Evolutionary conservation across 92 coral and sea anemone species (phyloP).

Genomic region (Porites divaricata): DNA sequence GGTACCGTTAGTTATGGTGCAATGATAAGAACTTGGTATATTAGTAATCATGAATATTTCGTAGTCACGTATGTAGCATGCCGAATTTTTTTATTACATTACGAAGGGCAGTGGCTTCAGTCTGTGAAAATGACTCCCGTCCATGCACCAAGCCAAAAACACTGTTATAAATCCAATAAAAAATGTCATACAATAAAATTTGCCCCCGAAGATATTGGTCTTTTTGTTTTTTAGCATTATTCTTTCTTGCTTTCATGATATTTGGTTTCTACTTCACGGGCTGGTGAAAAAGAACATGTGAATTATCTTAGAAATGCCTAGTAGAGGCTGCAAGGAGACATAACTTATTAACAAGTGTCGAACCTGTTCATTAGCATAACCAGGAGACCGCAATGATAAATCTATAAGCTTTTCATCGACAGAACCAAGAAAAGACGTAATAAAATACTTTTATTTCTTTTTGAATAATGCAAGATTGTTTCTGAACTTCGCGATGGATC

Average conservation of each 20-base stretch:
- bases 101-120: constrained; percentile 16
- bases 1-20: no score
- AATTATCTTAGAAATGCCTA: constrained; percentile 33
- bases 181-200: not conserved
- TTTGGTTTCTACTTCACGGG: not conserved
- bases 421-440: not conserved
- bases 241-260: not conserved
- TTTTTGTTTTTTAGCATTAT: not conserved
- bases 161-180: not conserved
- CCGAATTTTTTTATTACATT: not conserved
- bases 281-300: constrained; percentile 13
- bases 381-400: constrained; percentile 33
- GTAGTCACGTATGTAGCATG: not conserved
- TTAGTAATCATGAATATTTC: not conserved
- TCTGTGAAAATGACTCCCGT: not conserved
- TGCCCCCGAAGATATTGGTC: not conserved
- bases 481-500: not conserved
- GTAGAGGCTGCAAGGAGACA: constrained; percentile 26
- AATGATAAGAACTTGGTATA: not conserved
- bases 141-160: not conserved
- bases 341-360: constrained; percentile 73
- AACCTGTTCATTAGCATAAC: constrained; percentile 57
- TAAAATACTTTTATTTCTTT: not conserved
- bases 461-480: not conserved
- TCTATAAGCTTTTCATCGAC: not conserved